These are phyloP conservation scores for Spodoptera frugiperda DNA, from an alignment of 1,140 invertebrate species.

Conservation along the genomic window DNA sequence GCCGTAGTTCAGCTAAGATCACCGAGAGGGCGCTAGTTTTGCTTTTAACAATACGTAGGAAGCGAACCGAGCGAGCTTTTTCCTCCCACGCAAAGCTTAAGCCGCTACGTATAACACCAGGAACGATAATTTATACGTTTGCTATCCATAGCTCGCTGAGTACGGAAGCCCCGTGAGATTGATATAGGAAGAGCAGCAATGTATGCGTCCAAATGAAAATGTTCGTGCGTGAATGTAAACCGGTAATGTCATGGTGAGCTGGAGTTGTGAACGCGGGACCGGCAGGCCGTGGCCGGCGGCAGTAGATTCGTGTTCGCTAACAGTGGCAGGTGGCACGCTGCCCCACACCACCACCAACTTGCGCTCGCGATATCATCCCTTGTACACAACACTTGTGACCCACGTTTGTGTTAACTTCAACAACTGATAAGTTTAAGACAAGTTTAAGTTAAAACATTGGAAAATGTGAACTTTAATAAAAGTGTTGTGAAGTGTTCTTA, in stretches of 20 bases:
- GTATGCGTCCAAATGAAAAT: constrained; percentile 5
- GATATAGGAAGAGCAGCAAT: constrained; percentile 13
- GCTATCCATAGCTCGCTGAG: constrained; percentile 42
- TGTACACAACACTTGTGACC: constrained; percentile 80
- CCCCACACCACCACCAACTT: constrained; percentile 61
- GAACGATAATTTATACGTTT: not conserved
- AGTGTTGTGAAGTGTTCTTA: constrained; percentile 80
- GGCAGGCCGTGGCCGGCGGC: constrained; percentile 66
- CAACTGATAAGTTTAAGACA: constrained; percentile 39
- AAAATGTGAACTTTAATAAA: constrained; percentile 73
- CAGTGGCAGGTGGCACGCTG: constrained; percentile 76
- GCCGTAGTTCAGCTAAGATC: not conserved
- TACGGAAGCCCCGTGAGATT: not conserved
- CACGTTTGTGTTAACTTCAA: constrained; percentile 48
- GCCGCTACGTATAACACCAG: not conserved
- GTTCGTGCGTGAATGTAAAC: not conserved
- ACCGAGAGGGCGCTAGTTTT: constrained; percentile 46
- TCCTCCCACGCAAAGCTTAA: constrained; percentile 48
- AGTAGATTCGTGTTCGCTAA: constrained; percentile 78
- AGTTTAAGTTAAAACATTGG: constrained; percentile 47
- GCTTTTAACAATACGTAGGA: constrained; percentile 7
- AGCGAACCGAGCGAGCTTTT: constrained; percentile 54
- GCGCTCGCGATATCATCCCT: constrained; percentile 74
- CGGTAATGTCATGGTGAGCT: constrained; percentile 52
- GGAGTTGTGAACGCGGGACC: constrained; percentile 61